Evolutionary conservation across 1,140 invertebrate genomes (phyloP), one percentile per base, ranked within the genome.

Genomic region (Anastatus disparis): DNA sequence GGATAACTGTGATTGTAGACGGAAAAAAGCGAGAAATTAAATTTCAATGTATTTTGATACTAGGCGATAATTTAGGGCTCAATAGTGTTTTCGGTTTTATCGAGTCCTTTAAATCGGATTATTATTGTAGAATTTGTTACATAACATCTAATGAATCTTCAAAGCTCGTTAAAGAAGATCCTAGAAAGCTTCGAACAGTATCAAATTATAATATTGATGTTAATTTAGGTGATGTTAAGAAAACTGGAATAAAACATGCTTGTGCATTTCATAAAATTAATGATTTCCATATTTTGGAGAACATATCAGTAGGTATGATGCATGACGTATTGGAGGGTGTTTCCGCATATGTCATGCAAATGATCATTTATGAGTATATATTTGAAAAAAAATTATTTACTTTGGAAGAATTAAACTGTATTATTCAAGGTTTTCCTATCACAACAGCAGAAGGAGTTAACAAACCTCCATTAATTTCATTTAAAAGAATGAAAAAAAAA

Each of bases 131-230:
- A n/a, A n/a, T 46, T 46, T 46, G 42, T n/a, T 8, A 13, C 6
- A 15, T 15, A 13, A 6, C 42, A 46, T 13, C 42, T 8, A n/a
- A 46, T 8, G 6, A 8, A 46, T 8, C 15, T 6, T 3, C 12
- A 46, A 46, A 8, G 6, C 42, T 46, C 15, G 4, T 13, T 46
- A n/a, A 6, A 46, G 42, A 46, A 46, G 17, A 20, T 46, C 3
- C 12, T 13, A 8, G 6, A 8, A n/a, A 8, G 3, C 12, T 70
- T 17, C 12, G 67, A 42, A 53, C 56, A 10, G 13, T 26, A 2
- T 13, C 24, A 12, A 61, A 52, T 50, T 70, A 61, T 53, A 13
- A 61, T 38, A 9, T 35, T 10, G 56, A 70, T 70, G 20, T 62
- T 2, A 15, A 48, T 0, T 9, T 50, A n/a, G 38, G 50, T 20